Base-by-base conservation (phyloP, 2,888 invertebrate species). In the Lobophora halterata region DNA sequence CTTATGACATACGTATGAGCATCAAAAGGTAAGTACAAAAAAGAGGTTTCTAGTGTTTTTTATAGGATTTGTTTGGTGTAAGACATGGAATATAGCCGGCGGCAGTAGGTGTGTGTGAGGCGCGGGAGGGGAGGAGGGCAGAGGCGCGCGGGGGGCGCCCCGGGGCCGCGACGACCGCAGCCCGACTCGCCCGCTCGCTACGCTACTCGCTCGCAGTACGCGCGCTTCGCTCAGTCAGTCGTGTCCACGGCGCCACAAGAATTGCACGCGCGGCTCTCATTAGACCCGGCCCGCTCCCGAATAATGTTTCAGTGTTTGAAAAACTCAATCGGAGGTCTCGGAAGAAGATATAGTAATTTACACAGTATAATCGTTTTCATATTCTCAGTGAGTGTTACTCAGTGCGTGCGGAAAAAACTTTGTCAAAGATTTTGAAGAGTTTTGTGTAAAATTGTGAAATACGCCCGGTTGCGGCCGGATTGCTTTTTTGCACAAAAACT, bases 341-440 rank as follows among this genome's bases (percentile, higher is more conserved):
- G 87, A 80, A 85, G 87, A 85, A 86, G 87, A 69, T 71, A 79
- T 75, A 79, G 79, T 77, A 83, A 81, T 86, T 79, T 83, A 82
- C 85, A 81, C 82, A 79, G 82, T 83, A 77, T 74, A 79, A 77
- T 78, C 77, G 79, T 78, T 73, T 79, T 81, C 85, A 86, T 83
- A 85, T 85, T 86, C 78, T 85, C 83, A 88, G 88, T 88, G 87
- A 83, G 85, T 87, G 87, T 87, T 76, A 85, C 87, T 74, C 88
- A 87, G 85, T 88, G 88, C 80, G 88, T 88, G 79, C 79, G 88
- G 67, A 88, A 87, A 88, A 88, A 88, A 88, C 87, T 87, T 87
- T 79, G 78, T 83, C 85, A 85, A 79, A 86, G 85, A 88, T 87
- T 87, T 81, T 88, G 81, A 88, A 87, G 82, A 85, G 82, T 85